Evolutionary conservation across 1,140 invertebrate genomes (phyloP), one percentile per base, ranked within the genome.

Genomic region (Drosophila bocqueti): DNA sequence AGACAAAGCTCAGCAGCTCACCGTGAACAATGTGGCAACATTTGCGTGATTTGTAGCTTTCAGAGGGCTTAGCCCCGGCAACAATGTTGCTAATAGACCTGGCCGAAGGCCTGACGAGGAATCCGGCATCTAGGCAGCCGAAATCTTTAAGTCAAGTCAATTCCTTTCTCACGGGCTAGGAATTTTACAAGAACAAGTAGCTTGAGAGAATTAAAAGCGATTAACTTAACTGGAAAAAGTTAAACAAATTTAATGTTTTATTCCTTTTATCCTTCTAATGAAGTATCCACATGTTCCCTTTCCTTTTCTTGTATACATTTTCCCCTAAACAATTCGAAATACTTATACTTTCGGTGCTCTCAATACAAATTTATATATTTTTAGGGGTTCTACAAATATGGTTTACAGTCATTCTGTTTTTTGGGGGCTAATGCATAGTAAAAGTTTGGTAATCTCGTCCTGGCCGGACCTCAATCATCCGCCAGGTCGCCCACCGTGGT

Each of bases 1-100:
- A 69, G 52, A 58, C 77, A 79, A 80, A 57, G 74, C 74, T 67
- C 79, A 69, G 69, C 67, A 73, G 69, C 69, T 73, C 58, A 59
- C 65, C 83, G 63, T 86, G 80, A 83, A 87, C 80, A 87, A 87
- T 87, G 86, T 83, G 83, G 76, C 81, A 85, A 61, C 74, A 90
- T 79, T 58, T 64, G 55, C 43, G 66, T 89, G 85, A 90, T 90
- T 90, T 90, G 85, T 90, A 52, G 85, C 85, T 85, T 77, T 79
- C 85, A 90, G 75, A 68, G 79, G 81, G 54, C 52, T 67, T 73
- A 76, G 26, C 6, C 65, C 42, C 50, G 55, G 68, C 85, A 90
- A 90, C 85, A 90, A 76, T 90, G 85, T 90, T 90, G 85, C 85
- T 90, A 90, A 90, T 89, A 89, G 85, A 90, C 64, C 46, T 66